Percentiles rank a stretch among this genome's conserved stretches.
phyloP scores from a whole-genome alignment of 2,797 vertebrate species.

The Cichlasoma orientale region DNA sequence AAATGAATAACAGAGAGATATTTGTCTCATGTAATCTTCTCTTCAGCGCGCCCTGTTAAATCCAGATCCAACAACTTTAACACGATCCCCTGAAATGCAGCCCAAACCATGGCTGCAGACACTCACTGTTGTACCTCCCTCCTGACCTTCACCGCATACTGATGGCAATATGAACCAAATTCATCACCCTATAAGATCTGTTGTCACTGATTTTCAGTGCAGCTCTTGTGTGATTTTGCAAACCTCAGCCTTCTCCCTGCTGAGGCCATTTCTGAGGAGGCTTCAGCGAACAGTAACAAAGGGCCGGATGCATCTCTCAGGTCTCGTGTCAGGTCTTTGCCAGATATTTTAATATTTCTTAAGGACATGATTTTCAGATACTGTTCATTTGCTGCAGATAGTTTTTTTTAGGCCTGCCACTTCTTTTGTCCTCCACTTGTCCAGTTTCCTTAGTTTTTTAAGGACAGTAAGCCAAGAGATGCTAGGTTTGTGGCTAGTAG shows the following conservation, averaged over 20 bases:
- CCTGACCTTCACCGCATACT: not conserved
- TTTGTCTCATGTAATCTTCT: not conserved
- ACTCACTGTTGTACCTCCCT: not conserved
- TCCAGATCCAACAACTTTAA: too few relatives aligned
- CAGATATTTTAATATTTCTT: not conserved
- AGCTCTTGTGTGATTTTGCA: too few relatives aligned
- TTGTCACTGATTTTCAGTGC: too few relatives aligned
- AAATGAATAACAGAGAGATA: not conserved
- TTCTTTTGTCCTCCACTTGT: not conserved
- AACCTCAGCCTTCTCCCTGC: not conserved
- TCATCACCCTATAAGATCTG: not conserved
- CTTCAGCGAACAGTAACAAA: not conserved
- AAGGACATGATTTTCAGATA: not conserved
- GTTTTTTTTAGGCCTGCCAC: not conserved
- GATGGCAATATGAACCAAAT: not conserved
- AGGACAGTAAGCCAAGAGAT: not conserved
- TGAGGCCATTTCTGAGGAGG: not conserved
- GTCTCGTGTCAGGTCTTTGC: not conserved
- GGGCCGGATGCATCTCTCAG: not conserved
- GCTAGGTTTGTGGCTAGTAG: not conserved
- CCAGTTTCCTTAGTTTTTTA: not conserved
- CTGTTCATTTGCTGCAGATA: not conserved
- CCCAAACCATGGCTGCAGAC: not conserved
- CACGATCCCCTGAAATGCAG: not conserved
- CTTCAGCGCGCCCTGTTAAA: not conserved